Percentiles rank a stretch among this genome's conserved stretches.
Conservation (phyloP, 2,888 invertebrate genomes). For the Eledona agricola region DNA sequence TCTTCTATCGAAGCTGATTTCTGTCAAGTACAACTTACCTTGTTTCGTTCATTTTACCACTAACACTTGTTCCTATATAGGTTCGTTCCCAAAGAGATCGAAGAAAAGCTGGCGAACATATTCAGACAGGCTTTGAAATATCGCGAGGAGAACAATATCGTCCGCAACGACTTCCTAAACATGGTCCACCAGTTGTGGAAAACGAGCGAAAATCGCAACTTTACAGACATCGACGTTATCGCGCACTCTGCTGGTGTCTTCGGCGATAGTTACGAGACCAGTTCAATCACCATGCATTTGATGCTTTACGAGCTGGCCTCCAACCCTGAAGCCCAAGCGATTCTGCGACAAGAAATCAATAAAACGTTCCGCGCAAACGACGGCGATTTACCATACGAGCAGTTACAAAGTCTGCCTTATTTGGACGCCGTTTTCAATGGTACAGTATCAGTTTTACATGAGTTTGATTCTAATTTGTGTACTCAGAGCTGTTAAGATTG, state of each 20-base stretch:
- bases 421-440: constrained; percentile 61
- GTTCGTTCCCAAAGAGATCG: constrained; percentile 44
- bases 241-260: constrained; percentile 62
- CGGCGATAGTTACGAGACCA: constrained; percentile 63
- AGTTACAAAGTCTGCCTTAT: constrained; percentile 61
- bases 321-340: constrained; percentile 60
- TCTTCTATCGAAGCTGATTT: constrained; percentile 28
- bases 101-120: constrained; percentile 54
- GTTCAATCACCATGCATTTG: constrained; percentile 58
- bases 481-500: constrained; percentile 41
- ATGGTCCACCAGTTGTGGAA: constrained; percentile 55
- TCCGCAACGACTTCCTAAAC: constrained; percentile 62
- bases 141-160: constrained; percentile 57
- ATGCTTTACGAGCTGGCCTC: constrained; percentile 58
- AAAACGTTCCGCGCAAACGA: constrained; percentile 48
- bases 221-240: constrained; percentile 51
- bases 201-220: constrained; percentile 42
- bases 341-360: constrained; percentile 58
- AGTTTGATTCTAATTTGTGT: constrained; percentile 2
- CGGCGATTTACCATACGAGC: constrained; percentile 59
- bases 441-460: constrained; percentile 31
- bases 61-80: constrained; percentile 38
- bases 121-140: constrained; percentile 56
- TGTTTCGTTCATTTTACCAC: constrained; percentile 1
- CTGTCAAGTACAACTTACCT: constrained; percentile 13